These are phyloP conservation scores for Oryzaephilus surinamensis DNA, from an alignment of 1,140 invertebrate genomes.

Conservation along the genomic window DNA sequence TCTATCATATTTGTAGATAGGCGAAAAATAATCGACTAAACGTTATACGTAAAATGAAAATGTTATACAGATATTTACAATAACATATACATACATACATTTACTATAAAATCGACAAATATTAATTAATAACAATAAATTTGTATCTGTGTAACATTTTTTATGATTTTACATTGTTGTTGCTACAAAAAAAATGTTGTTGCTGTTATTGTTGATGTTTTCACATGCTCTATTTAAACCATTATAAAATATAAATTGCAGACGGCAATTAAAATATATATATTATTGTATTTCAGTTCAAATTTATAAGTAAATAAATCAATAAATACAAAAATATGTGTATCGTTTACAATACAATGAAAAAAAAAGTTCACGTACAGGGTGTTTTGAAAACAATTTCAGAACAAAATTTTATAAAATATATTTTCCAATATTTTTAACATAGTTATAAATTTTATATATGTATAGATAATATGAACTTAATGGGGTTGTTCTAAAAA, in stretches of 20 bases:
- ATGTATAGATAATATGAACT: too few species aligned
- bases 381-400: background rate
- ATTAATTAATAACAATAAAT: constrained; percentile 1
- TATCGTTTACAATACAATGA: background rate
- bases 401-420: too few species aligned
- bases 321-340: constrained; percentile 3
- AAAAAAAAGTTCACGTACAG: background rate
- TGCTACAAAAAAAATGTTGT: constrained; percentile 32
- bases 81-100: too few species aligned
- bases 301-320: too few species aligned
- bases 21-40: constrained; percentile 7
- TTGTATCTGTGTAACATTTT: constrained; percentile 19
- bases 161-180: constrained; percentile 26
- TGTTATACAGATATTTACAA: constrained; percentile 11
- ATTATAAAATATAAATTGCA: constrained; percentile 5
- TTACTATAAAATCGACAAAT: constrained; percentile 4
- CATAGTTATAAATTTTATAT: too few species aligned
- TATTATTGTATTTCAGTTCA: too few species aligned
- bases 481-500: too few species aligned
- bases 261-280: constrained; percentile 5
- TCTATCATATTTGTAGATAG: constrained; percentile 8
- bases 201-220: constrained; percentile 33
- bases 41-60: constrained; percentile 5
- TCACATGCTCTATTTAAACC: constrained; percentile 9
- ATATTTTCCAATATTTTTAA: too few species aligned